phyloP scores from a whole-genome alignment of 2,797 vertebrate species.

The Carduelis carduelis region DNA sequence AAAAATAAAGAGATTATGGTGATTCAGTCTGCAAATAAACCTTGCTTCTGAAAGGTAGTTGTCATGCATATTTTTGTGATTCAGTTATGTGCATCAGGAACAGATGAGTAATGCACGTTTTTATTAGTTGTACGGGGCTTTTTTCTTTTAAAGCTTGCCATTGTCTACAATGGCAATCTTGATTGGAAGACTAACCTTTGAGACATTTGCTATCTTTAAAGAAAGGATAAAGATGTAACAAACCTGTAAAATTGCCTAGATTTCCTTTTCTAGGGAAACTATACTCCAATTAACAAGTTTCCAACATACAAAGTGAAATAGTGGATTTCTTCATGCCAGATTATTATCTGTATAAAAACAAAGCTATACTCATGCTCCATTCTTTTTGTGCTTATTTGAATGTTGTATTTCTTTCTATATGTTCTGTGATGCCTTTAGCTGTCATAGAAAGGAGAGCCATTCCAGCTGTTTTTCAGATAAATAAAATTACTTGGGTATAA shows the following conservation, averaged over 20 bases:
- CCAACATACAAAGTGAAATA: not conserved
- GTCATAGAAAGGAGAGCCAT: not conserved
- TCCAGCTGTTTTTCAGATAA: not conserved
- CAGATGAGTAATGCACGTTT: not conserved
- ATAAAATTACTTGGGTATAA: not conserved
- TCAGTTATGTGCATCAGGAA: not conserved
- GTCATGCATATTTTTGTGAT: not conserved
- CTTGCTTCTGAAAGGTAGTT: not conserved
- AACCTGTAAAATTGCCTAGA: not conserved
- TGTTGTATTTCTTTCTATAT: not conserved
- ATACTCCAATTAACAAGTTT: accelerated
- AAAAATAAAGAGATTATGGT: not conserved
- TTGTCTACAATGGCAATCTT: not conserved
- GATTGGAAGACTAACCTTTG: not conserved
- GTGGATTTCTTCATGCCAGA: not conserved
- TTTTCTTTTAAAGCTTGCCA: not conserved
- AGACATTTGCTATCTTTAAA: not conserved
- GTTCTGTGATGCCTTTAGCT: not conserved
- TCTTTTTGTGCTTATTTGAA: not conserved
- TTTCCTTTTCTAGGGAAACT: not conserved
- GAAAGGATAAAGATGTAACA: not conserved
- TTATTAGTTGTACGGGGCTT: not conserved
- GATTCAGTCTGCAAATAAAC: not conserved
- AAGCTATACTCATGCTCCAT: not conserved
- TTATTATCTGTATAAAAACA: not conserved